Evolutionary conservation across 1,140 invertebrate species (phyloP), one percentile per base, ranked within the genome.

Genomic region (Camponotus vicinus): DNA sequence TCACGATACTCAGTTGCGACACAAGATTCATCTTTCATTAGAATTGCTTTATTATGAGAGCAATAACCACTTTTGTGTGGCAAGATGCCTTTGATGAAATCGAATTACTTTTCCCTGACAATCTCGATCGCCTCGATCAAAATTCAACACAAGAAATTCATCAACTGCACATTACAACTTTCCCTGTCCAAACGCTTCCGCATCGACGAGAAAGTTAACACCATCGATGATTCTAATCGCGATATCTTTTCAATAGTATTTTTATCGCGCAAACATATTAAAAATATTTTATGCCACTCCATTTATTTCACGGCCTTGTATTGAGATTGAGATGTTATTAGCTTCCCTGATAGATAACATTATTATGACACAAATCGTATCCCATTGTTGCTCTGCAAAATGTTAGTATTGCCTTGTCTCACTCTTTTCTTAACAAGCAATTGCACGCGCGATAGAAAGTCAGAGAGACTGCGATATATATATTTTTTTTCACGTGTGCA

Each of bases 171-270:
- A 63, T 83, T 83, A 83, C 55, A 83, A 83, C 79, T 83, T 83
- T 83, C 79, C 79, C 79, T 83, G 57, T 83, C 69, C 55, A 75
- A 73, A 83, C 79, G 40, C 69, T 83, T 73, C 79, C 69, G 79
- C 79, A n/a, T 83, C 79, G 79, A 75, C 79, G 79, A 83, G 79
- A 83, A 83, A 83, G 79, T 83, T 83, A 83, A 83, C 79, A 75
- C 79, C 69, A 73, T 83, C 69, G 79, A 83, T 61, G 69, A 83
- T 83, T 75, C 69, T 61, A 63, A 83, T 83, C 79, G 79, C 40
- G 55, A 73, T 75, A 73, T 75, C 79, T 83, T 83, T 83, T 83
- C 79, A 83, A 83, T 83, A 37, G 8, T 11, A 73, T 82, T 83
- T 83, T 83, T 83, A 45, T 13, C n/a, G 18, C 4, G 21, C 40